A percentile compares a stretch with the other conserved stretches of the same genome.
Conservation (phyloP, 2,888 invertebrate species). For the Callyntrura sp. region DNA sequence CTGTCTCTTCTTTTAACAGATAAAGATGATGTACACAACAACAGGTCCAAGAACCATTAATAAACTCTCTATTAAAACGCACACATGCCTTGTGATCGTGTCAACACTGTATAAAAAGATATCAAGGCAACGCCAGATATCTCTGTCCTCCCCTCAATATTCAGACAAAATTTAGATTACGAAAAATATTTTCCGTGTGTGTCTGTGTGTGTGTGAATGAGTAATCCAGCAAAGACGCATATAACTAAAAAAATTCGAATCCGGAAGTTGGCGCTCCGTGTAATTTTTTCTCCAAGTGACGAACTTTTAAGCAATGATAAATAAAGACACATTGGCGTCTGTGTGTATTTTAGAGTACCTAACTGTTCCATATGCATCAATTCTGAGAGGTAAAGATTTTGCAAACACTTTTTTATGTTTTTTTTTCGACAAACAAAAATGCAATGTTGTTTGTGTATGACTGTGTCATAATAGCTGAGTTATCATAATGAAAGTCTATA, state of each 20-base stretch:
- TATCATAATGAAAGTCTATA: not conserved
- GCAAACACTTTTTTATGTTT: no score
- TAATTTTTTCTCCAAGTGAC: not conserved
- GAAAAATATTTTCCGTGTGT: not conserved
- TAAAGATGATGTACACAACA: not conserved
- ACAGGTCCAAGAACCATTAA: not conserved
- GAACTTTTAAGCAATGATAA: not conserved
- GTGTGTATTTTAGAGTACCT: not conserved
- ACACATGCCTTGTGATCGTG: constrained; percentile 4
- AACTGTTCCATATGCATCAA: constrained; percentile 1
- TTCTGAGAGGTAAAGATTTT: not conserved
- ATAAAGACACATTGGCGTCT: no score
- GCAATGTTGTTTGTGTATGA: not conserved
- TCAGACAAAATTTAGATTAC: not conserved
- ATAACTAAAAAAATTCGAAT: not conserved
- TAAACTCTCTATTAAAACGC: not conserved
- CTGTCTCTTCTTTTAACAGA: not conserved
- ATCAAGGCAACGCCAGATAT: constrained; percentile 41
- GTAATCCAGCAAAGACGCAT: not conserved
- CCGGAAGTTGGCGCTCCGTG: constrained; percentile 12
- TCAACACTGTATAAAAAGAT: constrained; percentile 17
- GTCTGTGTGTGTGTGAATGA: not conserved
- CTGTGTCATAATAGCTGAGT: not conserved
- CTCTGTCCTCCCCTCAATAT: not conserved
- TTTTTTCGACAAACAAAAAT: not conserved